phyloP scores from a whole-genome alignment of 2,113 vertebrate genomes.

The Salminus brasiliensis region DNA sequence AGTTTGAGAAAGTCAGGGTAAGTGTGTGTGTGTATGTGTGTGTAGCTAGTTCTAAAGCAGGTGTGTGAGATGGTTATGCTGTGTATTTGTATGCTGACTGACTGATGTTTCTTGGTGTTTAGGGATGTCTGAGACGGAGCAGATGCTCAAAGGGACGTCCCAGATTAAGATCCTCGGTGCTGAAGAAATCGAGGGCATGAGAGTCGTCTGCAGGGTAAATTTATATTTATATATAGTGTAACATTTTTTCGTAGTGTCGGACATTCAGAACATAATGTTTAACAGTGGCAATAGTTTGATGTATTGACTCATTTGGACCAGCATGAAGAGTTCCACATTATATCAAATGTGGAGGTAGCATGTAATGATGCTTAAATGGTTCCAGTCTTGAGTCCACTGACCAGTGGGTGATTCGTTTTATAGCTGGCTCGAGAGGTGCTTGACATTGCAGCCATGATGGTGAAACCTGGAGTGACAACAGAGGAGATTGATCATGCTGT shows the following conservation, averaged over 20 bases:
- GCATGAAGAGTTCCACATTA: too few relatives aligned
- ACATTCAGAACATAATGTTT: background rate
- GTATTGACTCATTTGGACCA: too few relatives aligned
- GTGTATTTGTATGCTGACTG: background rate
- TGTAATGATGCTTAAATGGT: background rate
- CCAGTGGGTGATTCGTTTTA: constrained; percentile 31
- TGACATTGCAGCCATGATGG: constrained; percentile 93
- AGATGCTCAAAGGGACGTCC: constrained; percentile 95
- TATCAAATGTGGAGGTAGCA: background rate
- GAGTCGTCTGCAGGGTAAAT: constrained; percentile 89
- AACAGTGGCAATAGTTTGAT: too few relatives aligned
- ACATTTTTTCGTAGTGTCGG: background rate
- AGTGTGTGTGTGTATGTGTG: too few relatives aligned
- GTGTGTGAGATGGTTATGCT: background rate
- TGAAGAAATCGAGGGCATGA: constrained; percentile 96
- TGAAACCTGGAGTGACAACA: constrained; percentile 92
- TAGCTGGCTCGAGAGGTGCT: constrained; percentile 96
- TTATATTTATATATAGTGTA: background rate
- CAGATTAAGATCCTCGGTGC: constrained; percentile 94
- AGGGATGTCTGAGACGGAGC: constrained; percentile 98
- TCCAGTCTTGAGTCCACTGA: background rate
- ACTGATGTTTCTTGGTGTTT: constrained; percentile 26
- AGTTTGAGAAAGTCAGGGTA: constrained; percentile 23
- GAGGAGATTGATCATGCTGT: constrained; percentile 98
- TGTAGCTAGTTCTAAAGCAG: constrained; percentile 6